Percentiles rank a stretch among this genome's conserved stretches.
These are phyloP conservation scores for Scaptomyza montana DNA, from an alignment of 1,140 invertebrate species.

Conservation along the genomic window DNA sequence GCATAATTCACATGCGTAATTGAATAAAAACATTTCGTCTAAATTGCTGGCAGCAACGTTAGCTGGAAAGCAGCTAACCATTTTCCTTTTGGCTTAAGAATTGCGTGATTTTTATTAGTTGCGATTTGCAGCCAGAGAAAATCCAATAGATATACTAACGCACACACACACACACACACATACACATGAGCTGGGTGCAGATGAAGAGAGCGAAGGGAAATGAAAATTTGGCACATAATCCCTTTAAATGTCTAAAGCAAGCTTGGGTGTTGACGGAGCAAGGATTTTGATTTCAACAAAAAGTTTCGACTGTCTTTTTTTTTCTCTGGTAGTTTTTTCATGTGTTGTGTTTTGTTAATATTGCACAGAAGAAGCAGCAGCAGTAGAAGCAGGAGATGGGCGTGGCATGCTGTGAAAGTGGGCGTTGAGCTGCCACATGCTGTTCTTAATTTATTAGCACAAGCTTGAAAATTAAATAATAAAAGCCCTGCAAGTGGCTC, in stretches of 20 bases:
- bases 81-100: slow-evolving; percentile 56
- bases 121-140: slow-evolving; percentile 63
- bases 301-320: slow-evolving; percentile 49
- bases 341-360: slow-evolving; percentile 55
- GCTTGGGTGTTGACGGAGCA: not conserved
- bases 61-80: slow-evolving; percentile 26
- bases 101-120: slow-evolving; percentile 74
- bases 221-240: slow-evolving; percentile 64
- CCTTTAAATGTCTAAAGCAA: slow-evolving; percentile 39
- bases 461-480: slow-evolving; percentile 75
- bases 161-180: slow-evolving; percentile 1
- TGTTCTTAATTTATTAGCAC: slow-evolving; percentile 75
- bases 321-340: slow-evolving; percentile 49
- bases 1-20: slow-evolving; percentile 65
- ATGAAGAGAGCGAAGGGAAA: slow-evolving; percentile 35
- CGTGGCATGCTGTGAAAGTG: slow-evolving; percentile 25
- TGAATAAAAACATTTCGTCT: slow-evolving; percentile 74
- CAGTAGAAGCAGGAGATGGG: slow-evolving; percentile 29
- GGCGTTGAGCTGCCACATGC: slow-evolving; percentile 41
- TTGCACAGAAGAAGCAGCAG: slow-evolving; percentile 25
- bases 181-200: slow-evolving; percentile 4
- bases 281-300: slow-evolving; percentile 46
- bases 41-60: slow-evolving; percentile 56
- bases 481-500: slow-evolving; percentile 70
- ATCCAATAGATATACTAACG: slow-evolving; percentile 54